Evolutionary conservation across 2,888 invertebrate species (phyloP), one percentile per base, ranked within the genome.

Genomic region (Serripes groenlandicus): DNA sequence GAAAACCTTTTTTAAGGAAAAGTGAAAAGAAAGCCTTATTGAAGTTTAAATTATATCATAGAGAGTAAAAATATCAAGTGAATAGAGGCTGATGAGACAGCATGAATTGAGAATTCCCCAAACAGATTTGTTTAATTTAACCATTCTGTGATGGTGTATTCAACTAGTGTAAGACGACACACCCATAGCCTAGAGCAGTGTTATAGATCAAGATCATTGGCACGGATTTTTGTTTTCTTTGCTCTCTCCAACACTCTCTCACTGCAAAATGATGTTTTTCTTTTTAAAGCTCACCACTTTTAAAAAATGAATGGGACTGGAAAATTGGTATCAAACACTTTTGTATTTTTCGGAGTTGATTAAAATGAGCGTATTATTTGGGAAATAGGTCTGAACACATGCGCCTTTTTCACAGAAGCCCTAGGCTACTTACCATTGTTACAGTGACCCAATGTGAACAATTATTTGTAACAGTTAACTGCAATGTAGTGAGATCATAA

Each of bases 281-380:
- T 64, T 64, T 5, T 35, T 4, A 60, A 60, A 60, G 26, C 60
- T 60, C 28, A 28, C 26, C 11, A 18, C 60, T 9, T 60, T 60
- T 23, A 56, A 56, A n/a, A 56, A 11, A n/a, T n/a, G 56, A 56
- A 3, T 56, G 56, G 23, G 18, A 56, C 56, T 56, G 32, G 62
- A 32, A 66, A 66, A 66, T 66, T 66, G 66, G 66, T 66, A 66
- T 66, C 66, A n/a, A 66, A 66, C 66, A 66, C 66, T 66, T 42
- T 35, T 23, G 34, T 66, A 35, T 66, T n/a, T 66, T 66, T 66
- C 28, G 15, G 5, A 66, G 26, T 26, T 66, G n/a, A 66, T 66
- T 66, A 66, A 66, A 66, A 42, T 23, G 42, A 5, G 34, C 42
- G 42, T 66, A 42, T 42, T 66, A 66, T 66, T 37, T 42, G 66